phyloP scores from a whole-genome alignment of 2,113 vertebrate species.

The Cygnus atratus region DNA sequence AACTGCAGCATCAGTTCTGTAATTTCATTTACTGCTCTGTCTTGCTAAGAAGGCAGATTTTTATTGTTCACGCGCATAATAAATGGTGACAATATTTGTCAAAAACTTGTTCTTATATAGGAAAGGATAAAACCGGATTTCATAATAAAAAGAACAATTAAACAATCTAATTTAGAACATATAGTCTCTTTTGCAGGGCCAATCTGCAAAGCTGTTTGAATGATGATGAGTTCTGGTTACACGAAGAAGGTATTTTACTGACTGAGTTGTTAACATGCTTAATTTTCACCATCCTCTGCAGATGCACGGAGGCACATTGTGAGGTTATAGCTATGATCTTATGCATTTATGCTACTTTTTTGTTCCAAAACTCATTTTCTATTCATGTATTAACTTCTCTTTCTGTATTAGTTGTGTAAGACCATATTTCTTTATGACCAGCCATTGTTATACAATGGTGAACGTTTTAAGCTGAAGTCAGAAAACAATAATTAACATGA shows the following conservation, averaged over 20 bases:
- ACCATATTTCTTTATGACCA: background rate
- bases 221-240: constrained; percentile 30
- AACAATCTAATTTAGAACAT: constrained; percentile 59
- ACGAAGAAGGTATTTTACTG: constrained; percentile 2
- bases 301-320: background rate
- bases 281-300: constrained; percentile 39
- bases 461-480: background rate
- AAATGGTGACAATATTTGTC: constrained; percentile 61
- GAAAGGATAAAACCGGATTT: constrained; percentile 72
- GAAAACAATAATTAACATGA: background rate
- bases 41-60: constrained; percentile 12
- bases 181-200: constrained; percentile 13
- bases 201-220: background rate
- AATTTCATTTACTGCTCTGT: constrained; percentile 41
- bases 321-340: background rate
- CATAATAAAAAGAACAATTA: constrained; percentile 61
- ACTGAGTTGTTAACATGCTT: constrained; percentile 28
- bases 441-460: background rate
- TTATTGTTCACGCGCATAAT: constrained; percentile 15
- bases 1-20: background rate
- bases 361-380: background rate
- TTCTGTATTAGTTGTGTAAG: background rate
- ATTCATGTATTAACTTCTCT: background rate
- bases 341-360: background rate
- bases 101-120: constrained; percentile 66